Conservation (phyloP, 1,140 invertebrate genomes). For the Monomorium pharaonis region DNA sequence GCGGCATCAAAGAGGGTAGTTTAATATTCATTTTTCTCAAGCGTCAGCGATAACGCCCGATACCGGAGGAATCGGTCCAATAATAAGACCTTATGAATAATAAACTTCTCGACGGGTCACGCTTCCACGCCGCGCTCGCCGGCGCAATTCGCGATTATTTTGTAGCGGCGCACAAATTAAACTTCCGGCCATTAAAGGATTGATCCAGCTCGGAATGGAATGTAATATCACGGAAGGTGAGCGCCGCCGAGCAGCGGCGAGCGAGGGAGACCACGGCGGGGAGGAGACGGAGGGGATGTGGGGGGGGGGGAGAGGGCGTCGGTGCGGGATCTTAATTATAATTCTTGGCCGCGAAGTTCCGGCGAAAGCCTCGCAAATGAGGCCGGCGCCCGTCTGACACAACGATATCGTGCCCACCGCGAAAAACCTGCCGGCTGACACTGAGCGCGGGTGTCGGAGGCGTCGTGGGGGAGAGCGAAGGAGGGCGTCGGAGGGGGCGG, state of each 20-base stretch:
- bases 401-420: constrained; percentile 74
- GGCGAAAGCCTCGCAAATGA: constrained; percentile 82
- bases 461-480: neutral
- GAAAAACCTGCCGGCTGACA: constrained; percentile 62
- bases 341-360: constrained; percentile 83
- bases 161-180: constrained; percentile 80
- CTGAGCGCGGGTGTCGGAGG: constrained; percentile 36
- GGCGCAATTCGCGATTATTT: constrained; percentile 73
- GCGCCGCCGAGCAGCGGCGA: constrained; percentile 47
- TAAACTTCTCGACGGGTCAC: constrained; percentile 69
- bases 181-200: constrained; percentile 81
- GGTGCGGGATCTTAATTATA: constrained; percentile 83
- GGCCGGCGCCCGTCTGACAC: constrained; percentile 82
- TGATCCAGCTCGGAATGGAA: constrained; percentile 81
- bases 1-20: constrained; percentile 37
- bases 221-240: constrained; percentile 81
- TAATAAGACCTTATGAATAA: constrained; percentile 70
- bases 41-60: constrained; percentile 47
- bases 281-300: neutral
- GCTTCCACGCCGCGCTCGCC: constrained; percentile 55
- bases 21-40: constrained; percentile 59
- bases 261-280: constrained; percentile 9
- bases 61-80: constrained; percentile 57
- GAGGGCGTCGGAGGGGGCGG: neutral
- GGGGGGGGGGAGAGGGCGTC: constrained; percentile 11